phyloP scores from a whole-genome alignment of 1,140 invertebrate species.

The Scaptodrosophila lebanonensis region DNA sequence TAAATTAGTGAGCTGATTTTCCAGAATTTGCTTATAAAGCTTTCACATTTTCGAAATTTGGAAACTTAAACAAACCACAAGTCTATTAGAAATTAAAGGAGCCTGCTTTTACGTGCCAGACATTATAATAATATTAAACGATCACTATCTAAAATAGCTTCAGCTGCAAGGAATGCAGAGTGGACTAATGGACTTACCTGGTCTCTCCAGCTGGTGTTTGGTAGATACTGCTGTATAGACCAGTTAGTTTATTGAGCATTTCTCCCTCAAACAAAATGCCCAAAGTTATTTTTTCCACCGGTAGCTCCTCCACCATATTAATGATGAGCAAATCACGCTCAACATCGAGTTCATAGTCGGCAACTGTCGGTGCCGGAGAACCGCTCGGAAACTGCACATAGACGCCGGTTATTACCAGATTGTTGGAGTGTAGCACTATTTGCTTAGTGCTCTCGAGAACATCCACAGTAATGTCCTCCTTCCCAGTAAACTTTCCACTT shows the following conservation, averaged over 20 bases:
- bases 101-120: too few species aligned
- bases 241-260: constrained; percentile 77
- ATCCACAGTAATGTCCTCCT: constrained; percentile 83
- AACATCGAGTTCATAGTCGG: constrained; percentile 37
- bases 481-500: constrained; percentile 83
- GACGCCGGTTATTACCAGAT: constrained; percentile 40
- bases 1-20: too few species aligned
- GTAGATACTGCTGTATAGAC: constrained; percentile 78
- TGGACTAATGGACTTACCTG: constrained; percentile 77
- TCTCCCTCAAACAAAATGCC: constrained; percentile 76
- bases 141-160: too few species aligned
- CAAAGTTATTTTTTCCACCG: constrained; percentile 28
- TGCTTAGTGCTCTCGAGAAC: constrained; percentile 79
- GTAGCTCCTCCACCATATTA: constrained; percentile 29
- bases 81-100: too few species aligned
- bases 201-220: constrained; percentile 47
- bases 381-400: constrained; percentile 23
- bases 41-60: too few species aligned
- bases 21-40: too few species aligned
- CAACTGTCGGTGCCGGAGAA: constrained; percentile 10
- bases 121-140: too few species aligned
- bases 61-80: too few species aligned
- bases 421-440: constrained; percentile 85
- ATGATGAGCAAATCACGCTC: constrained; percentile 61
- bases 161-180: too few species aligned